Evolutionary conservation across 2,888 invertebrate species (phyloP).

Genomic region (Drosophila barbarae): DNA sequence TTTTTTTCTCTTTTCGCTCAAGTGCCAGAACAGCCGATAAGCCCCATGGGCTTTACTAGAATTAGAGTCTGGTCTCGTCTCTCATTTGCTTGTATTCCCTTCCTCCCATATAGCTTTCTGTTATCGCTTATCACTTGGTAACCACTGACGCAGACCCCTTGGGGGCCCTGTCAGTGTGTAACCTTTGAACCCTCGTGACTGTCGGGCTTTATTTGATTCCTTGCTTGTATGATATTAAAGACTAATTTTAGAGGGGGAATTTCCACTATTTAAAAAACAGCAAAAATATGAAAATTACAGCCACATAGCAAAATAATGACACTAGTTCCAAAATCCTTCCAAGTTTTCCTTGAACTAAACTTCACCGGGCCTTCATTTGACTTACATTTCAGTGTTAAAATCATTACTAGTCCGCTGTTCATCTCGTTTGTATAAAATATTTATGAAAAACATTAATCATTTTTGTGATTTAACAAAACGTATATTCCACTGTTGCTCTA

Average conservation of each 20-base stretch:
- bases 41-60: constrained; percentile 18
- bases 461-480: background rate
- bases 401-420: constrained; percentile 2
- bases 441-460: background rate
- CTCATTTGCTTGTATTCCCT: constrained; percentile 1
- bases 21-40: constrained; percentile 47
- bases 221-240: too few species aligned
- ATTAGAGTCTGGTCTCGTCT: background rate
- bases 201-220: constrained; percentile 5
- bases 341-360: constrained; percentile 8
- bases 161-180: constrained; percentile 14
- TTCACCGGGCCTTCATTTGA: constrained; percentile 4
- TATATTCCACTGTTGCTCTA: background rate
- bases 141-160: constrained; percentile 42
- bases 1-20: constrained; percentile 24
- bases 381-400: too few species aligned
- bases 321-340: background rate
- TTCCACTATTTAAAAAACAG: too few species aligned
- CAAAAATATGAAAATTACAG: background rate
- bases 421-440: constrained; percentile 2
- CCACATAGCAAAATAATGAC: background rate
- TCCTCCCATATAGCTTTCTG: constrained; percentile 3
- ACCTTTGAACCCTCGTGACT: constrained; percentile 46
- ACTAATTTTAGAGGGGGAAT: too few species aligned
- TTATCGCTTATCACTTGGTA: constrained; percentile 19